Evolutionary conservation across 2,113 vertebrate species (phyloP).

Genomic region (Carettochelys insculpta): DNA sequence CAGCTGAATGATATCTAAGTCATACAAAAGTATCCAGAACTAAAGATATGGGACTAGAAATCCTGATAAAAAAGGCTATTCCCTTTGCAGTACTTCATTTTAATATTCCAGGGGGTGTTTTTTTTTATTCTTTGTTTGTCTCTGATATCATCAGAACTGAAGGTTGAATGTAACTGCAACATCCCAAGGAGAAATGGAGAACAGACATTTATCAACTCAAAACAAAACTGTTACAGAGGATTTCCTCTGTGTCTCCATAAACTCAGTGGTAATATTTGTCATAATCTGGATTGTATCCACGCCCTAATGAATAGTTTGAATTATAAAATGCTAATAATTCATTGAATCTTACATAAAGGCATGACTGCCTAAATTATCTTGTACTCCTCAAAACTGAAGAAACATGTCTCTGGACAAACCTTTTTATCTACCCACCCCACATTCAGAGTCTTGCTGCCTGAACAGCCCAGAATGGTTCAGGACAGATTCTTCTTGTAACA

Average conservation of each 20-base stretch:
- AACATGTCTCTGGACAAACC: slow-evolving; percentile 20
- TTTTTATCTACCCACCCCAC: neutral
- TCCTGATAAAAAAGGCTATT: slow-evolving; percentile 44
- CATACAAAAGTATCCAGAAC: slow-evolving; percentile 43
- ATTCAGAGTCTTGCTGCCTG: neutral
- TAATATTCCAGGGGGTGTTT: neutral
- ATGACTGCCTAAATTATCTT: slow-evolving; percentile 46
- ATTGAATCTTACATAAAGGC: slow-evolving; percentile 54
- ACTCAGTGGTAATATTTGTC: slow-evolving; percentile 44
- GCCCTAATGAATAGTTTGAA: slow-evolving; percentile 50
- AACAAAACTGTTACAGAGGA: slow-evolving; percentile 8
- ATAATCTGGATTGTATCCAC: slow-evolving; percentile 47
- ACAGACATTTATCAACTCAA: slow-evolving; percentile 31
- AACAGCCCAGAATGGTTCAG: neutral
- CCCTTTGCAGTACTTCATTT: slow-evolving; percentile 14
- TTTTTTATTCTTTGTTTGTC: neutral
- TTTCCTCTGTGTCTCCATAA: slow-evolving; percentile 32
- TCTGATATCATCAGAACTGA: slow-evolving; percentile 19
- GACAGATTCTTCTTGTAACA: slow-evolving; percentile 11
- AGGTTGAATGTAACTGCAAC: slow-evolving; percentile 42
- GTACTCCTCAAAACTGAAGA: slow-evolving; percentile 44
- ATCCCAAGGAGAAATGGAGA: slow-evolving; percentile 46
- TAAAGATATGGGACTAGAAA: slow-evolving; percentile 12
- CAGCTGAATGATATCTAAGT: slow-evolving; percentile 1
- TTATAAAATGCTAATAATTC: slow-evolving; percentile 55